Evolutionary conservation across 2,797 vertebrate species (phyloP), one percentile per base, ranked within the genome.

Genomic region (Myotis pilosus): DNA sequence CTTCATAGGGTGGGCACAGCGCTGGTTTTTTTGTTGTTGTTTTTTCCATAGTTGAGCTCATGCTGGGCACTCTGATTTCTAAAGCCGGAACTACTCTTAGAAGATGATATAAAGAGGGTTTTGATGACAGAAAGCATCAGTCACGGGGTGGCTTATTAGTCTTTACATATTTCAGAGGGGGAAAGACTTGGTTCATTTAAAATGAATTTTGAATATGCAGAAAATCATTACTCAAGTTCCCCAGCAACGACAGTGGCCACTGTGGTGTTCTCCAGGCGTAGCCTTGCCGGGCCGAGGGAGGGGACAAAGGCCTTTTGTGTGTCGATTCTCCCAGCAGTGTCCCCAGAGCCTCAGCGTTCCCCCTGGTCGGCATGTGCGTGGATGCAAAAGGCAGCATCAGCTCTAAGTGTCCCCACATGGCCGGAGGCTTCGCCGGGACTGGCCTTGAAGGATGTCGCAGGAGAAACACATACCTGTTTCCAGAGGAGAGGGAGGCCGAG

Each of bases 181-280:
- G 6, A 16, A 71, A 55, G 89, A 74, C 91, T 86, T 25, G 16
- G 33, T 49, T 88, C 44, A 71, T 93, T 89, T 49, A 53, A 0
- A 20, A 16, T 36, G 62, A 87, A 57, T 89, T 91, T 66, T 87
- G 62, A 92, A 71, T 72, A 84, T 53, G 75, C 69, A 89, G 28
- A 93, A 93, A 92, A 41, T 78, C 79, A 66, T 91, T 55, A 76
- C 41, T 78, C 60, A n/a, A 47, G 72, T 53, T 89, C 71, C 68
- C 71, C 16, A 8, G 89, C 88, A 87, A 72, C 66, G 75, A 47
- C 81, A 80, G 23, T 36, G 33, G 30, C 49, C 69, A 16, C 49
- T 55, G 0, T 62, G 66, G 76, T 66, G 33, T 19, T 75, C 49
- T 51, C 17, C 16, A 36, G 3, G 25, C 2, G 0, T 25, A 64